Base-by-base conservation (phyloP, 2,113 vertebrate species). In the Motacilla alba region DNA sequence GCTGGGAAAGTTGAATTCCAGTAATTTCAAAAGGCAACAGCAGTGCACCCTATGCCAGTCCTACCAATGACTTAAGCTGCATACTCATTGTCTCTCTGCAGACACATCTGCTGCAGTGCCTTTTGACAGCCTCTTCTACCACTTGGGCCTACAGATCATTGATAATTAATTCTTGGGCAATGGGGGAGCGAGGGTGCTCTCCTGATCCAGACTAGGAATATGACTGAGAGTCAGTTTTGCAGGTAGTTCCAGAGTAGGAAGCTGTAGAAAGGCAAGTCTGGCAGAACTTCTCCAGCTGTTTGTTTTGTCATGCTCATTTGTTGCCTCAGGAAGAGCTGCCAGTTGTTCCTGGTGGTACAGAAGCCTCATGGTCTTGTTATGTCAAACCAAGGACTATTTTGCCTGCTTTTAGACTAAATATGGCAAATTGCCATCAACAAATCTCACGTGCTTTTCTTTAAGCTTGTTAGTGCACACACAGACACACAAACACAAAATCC, bases 131-230 rank as follows among this genome's bases (percentile, higher is more conserved):
- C 15, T 8, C 1, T 9, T 67, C 8, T 15, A 27, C 23, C 9
- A 8, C 13, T 31, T 1, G 2, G 8, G 20, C 21, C 8, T 3
- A 0, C 14, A 26, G 28, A 26, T 4, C 33, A 14, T 5, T 70
- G 28, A 11, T 47, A 5, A 13, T 59, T 35, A 3, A 14, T 66
- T 82, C 16, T 35, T 33, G 8, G 44, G 21, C 31, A 53, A 0
- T 53, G 31, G 3, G 17, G 18, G 18, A 49, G 5, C 0, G 2
- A 39, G 13, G 30, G 58, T 35, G 7, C 21, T 86, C 52, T 53
- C 52, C 50, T 30, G 28, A 44, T 44, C 8, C 17, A 56, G 24
- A 53, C 7, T 41, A 26, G 46, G 60, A 76, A 17, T 26, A 47
- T 26, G 44, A 5, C 0, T 50, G 22, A 55, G 64, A 50, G 33